phyloP scores from a whole-genome alignment of 2,797 vertebrate species.

The Pipistrellus pygmaeus region DNA sequence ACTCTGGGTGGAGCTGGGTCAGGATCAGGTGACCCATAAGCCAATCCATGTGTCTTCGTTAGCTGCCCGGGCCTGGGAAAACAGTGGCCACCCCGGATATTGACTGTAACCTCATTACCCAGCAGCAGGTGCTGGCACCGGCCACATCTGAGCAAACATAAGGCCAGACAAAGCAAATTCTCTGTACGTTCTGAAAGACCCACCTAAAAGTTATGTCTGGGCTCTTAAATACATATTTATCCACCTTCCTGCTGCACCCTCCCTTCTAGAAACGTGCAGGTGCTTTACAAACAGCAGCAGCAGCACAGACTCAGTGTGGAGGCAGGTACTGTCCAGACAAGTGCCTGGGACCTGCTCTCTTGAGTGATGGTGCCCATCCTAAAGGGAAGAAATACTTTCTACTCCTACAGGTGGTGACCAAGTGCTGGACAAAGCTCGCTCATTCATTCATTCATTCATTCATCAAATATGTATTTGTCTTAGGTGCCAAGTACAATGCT shows the following conservation, averaged over 20 bases:
- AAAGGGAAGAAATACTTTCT: not conserved
- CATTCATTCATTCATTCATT: not conserved
- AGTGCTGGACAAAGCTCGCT: not conserved
- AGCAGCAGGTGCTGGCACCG: not conserved
- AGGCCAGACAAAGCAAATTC: slow-evolving; percentile 36
- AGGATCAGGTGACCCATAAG: not conserved
- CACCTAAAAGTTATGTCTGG: not conserved
- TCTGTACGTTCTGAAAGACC: not conserved
- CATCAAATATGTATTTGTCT: not conserved
- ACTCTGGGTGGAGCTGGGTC: not conserved
- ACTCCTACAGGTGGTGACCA: not conserved
- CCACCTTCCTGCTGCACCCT: not conserved
- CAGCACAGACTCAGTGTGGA: not conserved
- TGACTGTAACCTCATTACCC: not conserved
- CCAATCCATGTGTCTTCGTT: not conserved
- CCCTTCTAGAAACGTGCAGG: slow-evolving; percentile 5
- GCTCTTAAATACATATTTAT: not conserved
- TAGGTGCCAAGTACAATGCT: not conserved
- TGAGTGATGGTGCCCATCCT: accelerated
- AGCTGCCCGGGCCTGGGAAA: not conserved
- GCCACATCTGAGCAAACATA: not conserved
- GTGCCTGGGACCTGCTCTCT: not conserved
- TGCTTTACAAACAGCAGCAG: slow-evolving; percentile 35
- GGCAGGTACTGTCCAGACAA: not conserved
- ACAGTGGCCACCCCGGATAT: not conserved